Evolutionary conservation across 2,888 invertebrate species (phyloP), one percentile per base, ranked within the genome.

Genomic region (Stenotaenia linearis): DNA sequence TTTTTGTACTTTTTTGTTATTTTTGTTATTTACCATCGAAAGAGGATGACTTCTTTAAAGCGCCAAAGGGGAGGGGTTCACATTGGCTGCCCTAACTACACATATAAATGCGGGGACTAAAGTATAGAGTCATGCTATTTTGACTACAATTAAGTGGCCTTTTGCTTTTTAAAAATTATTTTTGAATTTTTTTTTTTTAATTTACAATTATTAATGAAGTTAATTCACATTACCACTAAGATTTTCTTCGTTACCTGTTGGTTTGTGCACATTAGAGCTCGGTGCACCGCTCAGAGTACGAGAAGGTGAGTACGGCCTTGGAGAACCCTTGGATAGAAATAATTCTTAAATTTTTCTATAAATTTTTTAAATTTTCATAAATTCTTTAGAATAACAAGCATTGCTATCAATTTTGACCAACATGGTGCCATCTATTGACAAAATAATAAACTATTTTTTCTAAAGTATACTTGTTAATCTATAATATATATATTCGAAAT

Each of bases 201-300:
- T 56, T n/a, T n/a, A n/a, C n/a, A n/a, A n/a, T n/a, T n/a, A n/a
- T n/a, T n/a, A n/a, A n/a, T n/a, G n/a, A n/a, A n/a, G n/a, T n/a
- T n/a, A n/a, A n/a, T n/a, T 21, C 4, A 56, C 56, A 56, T 21
- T 21, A 32, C 9, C 32, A 32, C 4, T 9, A 32, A 4, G 32
- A 6, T 6, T 32, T 56, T 56, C 21, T 28, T 61, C 61, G 18
- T 45, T 80, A 80, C 80, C 80, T 79, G 80, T 80, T 40, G 77
- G 78, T 61, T 78, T 80, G 78, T 80, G 80, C 28, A 78, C 50
- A 80, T 79, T 78, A 18, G 75, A 32, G 40, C 35, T 15, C n/a
- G 80, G 79, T 56, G 79, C 79, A 28, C 79, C 69, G 40, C 75
- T 23, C 3, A 18, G 7, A 18, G 21, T 21, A 9, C 56, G 56